These are phyloP conservation scores for Eudorcas thomsonii DNA, from an alignment of 2,113 vertebrate genomes.

Conservation along the genomic window DNA sequence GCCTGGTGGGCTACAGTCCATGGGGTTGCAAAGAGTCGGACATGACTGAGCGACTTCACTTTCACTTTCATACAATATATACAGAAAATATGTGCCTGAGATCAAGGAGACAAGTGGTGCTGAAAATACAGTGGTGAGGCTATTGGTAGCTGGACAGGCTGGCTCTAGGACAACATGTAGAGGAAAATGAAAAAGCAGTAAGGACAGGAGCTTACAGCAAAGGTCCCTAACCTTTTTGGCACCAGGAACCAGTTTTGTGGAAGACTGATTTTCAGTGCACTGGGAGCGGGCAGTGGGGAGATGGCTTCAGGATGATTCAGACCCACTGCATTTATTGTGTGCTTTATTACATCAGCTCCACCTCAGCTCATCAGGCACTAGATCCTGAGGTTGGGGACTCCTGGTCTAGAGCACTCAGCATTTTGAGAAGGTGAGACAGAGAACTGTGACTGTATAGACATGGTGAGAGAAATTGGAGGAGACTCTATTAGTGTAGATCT, in stretches of 20 bases:
- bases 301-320: background rate
- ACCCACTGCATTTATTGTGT: background rate
- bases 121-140: background rate
- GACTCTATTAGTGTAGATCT: background rate
- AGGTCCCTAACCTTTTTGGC: background rate
- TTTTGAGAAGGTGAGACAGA: background rate
- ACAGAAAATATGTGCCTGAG: background rate
- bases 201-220: background rate
- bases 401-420: background rate
- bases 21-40: no score
- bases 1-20: no score
- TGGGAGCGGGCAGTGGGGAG: background rate
- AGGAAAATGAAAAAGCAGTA: background rate
- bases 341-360: background rate
- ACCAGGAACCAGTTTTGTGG: background rate
- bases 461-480: background rate
- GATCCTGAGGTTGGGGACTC: background rate
- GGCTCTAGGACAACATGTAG: background rate
- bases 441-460: background rate
- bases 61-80: background rate
- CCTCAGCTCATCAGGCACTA: background rate
- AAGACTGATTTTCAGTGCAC: background rate
- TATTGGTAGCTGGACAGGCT: background rate
- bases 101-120: background rate
- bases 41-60: no score